Conservation (phyloP, 1,140 invertebrate species). For the Drosophila jambulina region DNA sequence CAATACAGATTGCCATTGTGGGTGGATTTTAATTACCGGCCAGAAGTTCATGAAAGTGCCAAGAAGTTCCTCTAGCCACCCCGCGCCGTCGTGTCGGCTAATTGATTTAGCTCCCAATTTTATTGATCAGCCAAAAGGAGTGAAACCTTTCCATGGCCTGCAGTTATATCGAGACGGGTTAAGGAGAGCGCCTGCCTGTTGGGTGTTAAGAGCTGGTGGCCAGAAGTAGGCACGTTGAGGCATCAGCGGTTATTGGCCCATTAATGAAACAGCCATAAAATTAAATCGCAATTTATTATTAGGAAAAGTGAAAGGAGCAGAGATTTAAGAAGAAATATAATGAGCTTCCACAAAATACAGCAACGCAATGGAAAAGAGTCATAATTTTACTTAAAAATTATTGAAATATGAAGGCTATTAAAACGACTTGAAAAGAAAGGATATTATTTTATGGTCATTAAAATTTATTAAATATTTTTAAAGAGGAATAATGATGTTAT, state of each 20-base stretch:
- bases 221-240: slow-evolving; percentile 46
- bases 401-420: no score
- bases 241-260: slow-evolving; percentile 57
- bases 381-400: not conserved
- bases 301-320: slow-evolving; percentile 1
- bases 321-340: slow-evolving; percentile 25
- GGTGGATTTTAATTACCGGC: slow-evolving; percentile 56
- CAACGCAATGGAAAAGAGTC: not conserved
- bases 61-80: slow-evolving; percentile 26
- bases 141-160: slow-evolving; percentile 10
- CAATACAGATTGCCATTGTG: slow-evolving; percentile 51
- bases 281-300: slow-evolving; percentile 65
- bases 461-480: no score
- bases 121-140: slow-evolving; percentile 49
- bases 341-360: no score
- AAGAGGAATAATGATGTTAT: not conserved
- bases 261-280: slow-evolving; percentile 75
- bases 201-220: slow-evolving; percentile 10
- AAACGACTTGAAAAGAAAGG: no score
- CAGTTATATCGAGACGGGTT: slow-evolving; percentile 18
- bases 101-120: slow-evolving; percentile 60
- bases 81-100: slow-evolving; percentile 26
- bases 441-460: no score
- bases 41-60: slow-evolving; percentile 60
- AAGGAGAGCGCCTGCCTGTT: not conserved